A percentile compares a stretch with the other conserved stretches of the same genome.
Conservation (phyloP, 1,140 invertebrate species). For the Teleopsis dalmanni region DNA sequence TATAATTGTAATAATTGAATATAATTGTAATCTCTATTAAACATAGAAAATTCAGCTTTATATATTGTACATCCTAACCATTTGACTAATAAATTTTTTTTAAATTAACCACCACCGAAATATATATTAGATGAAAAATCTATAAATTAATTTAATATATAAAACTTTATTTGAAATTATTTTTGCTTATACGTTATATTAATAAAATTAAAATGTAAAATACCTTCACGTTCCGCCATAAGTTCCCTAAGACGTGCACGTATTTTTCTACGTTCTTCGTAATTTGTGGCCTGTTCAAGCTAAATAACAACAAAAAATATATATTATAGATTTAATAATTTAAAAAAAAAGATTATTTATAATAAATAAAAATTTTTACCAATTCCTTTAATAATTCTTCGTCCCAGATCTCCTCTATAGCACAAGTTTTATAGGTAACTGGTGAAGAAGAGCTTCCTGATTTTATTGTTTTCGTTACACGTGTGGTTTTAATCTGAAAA, state of each 20-base stretch:
- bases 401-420: slow-evolving; percentile 66
- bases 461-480: slow-evolving; percentile 40
- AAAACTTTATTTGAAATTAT: no score
- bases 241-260: slow-evolving; percentile 66
- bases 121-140: no score
- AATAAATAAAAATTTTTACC: slow-evolving; percentile 47
- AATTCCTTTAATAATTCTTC: slow-evolving; percentile 60
- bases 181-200: no score
- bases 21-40: no score
- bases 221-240: slow-evolving; percentile 73
- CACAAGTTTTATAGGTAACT: slow-evolving; percentile 48
- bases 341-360: not conserved
- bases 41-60: no score
- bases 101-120: no score
- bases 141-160: no score
- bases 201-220: no score
- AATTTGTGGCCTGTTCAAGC: slow-evolving; percentile 76
- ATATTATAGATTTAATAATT: slow-evolving; percentile 1
- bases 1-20: no score
- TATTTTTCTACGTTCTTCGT: slow-evolving; percentile 76
- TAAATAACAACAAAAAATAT: slow-evolving; percentile 44
- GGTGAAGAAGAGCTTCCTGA: slow-evolving; percentile 41
- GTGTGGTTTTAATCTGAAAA: slow-evolving; percentile 48
- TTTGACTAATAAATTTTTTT: no score
- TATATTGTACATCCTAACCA: no score